phyloP scores from a whole-genome alignment of 2,888 invertebrate genomes.

The Stenodera caucasica region DNA sequence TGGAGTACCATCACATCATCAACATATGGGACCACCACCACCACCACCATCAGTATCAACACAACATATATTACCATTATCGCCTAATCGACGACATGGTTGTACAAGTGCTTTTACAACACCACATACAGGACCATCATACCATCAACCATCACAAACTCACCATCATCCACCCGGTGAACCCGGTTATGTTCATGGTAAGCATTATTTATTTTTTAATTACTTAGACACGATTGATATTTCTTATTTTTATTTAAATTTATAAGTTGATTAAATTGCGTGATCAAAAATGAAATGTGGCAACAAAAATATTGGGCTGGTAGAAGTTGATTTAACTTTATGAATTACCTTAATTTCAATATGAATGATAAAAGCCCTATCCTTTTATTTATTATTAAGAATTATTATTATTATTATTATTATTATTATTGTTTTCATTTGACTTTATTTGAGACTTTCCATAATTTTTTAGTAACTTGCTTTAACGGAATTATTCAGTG shows the following conservation, averaged over 20 bases:
- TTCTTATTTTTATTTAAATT: neutral
- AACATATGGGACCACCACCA: slow-evolving; percentile 45
- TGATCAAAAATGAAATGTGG: neutral
- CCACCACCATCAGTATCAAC: slow-evolving; percentile 42
- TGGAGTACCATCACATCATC: slow-evolving; percentile 40
- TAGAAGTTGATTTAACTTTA: neutral
- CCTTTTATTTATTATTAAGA: no score
- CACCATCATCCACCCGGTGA: slow-evolving; percentile 36
- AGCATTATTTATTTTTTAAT: no score
- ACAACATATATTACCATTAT: slow-evolving; percentile 58
- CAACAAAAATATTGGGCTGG: no score
- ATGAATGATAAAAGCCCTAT: neutral
- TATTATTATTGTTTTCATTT: neutral
- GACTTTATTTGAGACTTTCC: neutral
- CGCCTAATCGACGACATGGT: slow-evolving; percentile 58
- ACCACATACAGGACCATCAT: slow-evolving; percentile 56
- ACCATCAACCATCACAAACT: slow-evolving; percentile 40
- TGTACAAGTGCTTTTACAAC: slow-evolving; percentile 67
- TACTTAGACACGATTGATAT: neutral
- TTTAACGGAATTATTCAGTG: no score
- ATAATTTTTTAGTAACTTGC: no score
- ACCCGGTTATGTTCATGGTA: slow-evolving; percentile 53
- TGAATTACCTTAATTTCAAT: neutral
- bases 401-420: neutral
- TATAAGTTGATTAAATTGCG: neutral